Base-by-base conservation (phyloP, 2,888 invertebrate genomes). In the Alloplasta piceator region DNA sequence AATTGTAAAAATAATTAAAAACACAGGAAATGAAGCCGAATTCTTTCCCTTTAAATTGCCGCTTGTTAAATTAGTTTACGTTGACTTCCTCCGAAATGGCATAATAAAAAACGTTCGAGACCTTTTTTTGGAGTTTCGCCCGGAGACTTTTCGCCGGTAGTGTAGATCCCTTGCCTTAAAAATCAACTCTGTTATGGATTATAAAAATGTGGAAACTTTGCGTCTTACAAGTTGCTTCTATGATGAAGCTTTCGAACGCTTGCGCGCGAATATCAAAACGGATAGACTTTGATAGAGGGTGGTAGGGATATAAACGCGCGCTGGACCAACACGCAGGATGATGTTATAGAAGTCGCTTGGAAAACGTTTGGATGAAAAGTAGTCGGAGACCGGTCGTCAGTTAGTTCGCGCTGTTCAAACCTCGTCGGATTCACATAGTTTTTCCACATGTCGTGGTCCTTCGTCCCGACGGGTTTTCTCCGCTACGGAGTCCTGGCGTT, bases 231-330 rank as follows among this genome's bases (percentile, higher is more conserved):
- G 26, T 26, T 26, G 26, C 26, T 26, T 26, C 26, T 26, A 3
- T 26, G 26, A 26, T 26, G 26, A 3, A 26, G 26, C 26, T 26
- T 26, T 26, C 26, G 26, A 55, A 64, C 76, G 79, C 64, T 39
- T 74, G 79, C 79, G 79, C 70, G 16, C 43, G 50, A 36, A 73
- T 56, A 50, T 50, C 41, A 14, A 41, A 70, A 50, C 58, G 16
- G 41, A 70, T 64, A 26, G 63, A 63, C 12, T 4, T 64, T 46
- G n/a, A 50, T 38, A 64, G 46, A 16, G 58, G 70, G 12, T 64
- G 74, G 79, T 58, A 79, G 64, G 79, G 77, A 70, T 74, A 70
- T 74, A 14, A 7, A 64, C 68, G 70, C 79, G 79, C 74, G 74
- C 58, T 74, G 70, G 70, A 79, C 64, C 79, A 7, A 70, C 63